phyloP scores from a whole-genome alignment of 2,888 invertebrate genomes.

The Macrostomum cliftonense region DNA sequence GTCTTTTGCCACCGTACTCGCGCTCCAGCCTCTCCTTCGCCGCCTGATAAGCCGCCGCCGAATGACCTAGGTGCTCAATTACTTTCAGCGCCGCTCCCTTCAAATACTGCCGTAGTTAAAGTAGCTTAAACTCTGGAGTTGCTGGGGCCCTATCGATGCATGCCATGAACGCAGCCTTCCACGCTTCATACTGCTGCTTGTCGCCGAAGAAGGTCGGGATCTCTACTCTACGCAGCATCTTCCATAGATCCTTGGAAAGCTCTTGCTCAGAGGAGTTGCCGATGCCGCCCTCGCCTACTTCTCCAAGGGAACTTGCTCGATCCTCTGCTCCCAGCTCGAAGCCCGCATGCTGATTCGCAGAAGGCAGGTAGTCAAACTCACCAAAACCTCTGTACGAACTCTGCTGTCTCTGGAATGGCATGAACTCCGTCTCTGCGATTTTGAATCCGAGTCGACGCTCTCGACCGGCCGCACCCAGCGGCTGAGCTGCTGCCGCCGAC shows the following conservation, averaged over 20 bases:
- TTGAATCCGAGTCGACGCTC: no score
- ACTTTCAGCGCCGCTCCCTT: conserved; percentile 7
- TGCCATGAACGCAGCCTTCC: conserved; percentile 11
- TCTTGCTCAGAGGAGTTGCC: no score
- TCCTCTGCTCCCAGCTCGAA: no score
- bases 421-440: no score
- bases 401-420: no score
- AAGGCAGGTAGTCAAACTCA: no score
- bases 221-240: conserved; percentile 6
- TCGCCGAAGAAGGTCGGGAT: conserved; percentile 10
- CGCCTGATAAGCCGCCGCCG: conserved; percentile 9
- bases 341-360: no score
- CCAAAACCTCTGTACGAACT: no score
- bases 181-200: conserved; percentile 9
- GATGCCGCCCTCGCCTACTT: no score
- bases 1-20: conserved; percentile 10
- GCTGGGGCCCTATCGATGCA: conserved; percentile 9
- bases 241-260: conserved; percentile 1
- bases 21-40: conserved; percentile 10
- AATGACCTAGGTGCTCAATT: conserved; percentile 8
- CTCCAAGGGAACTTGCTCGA: no score
- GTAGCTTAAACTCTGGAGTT: conserved; percentile 13
- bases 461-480: no score
- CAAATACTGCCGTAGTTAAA: conserved; percentile 11
- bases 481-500: no score